Percentiles rank a stretch among this genome's conserved stretches.
Conservation (phyloP, 23 tunicate species). For the Phallusia fumigata region DNA sequence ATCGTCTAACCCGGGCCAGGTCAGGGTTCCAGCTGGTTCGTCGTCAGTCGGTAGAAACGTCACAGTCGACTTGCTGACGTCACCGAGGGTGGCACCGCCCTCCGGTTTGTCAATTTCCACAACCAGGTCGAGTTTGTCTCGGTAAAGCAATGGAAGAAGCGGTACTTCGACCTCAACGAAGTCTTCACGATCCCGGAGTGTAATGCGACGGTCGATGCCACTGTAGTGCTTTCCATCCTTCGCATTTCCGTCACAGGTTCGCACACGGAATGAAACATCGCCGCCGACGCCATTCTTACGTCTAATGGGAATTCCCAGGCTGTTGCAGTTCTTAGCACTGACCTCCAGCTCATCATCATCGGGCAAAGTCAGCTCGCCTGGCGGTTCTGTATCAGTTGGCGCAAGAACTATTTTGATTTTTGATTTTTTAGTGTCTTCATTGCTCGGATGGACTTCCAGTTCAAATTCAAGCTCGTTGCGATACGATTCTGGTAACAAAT, state of each 20-base stretch:
- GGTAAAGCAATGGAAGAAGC: slow-evolving; percentile 5
- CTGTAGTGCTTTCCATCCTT: slow-evolving; percentile 47
- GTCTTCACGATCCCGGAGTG: slow-evolving; percentile 49
- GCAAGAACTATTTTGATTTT: background rate
- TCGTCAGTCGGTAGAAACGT: slow-evolving; percentile 11
- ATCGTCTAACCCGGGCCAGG: background rate
- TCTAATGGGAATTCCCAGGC: slow-evolving; percentile 13
- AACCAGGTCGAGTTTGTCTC: slow-evolving; percentile 28
- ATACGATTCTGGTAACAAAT: slow-evolving; percentile 12
- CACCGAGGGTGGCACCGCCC: slow-evolving; percentile 40
- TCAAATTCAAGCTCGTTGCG: slow-evolving; percentile 27
- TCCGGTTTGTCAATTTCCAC: slow-evolving; percentile 49
- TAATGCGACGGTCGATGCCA: slow-evolving; percentile 24
- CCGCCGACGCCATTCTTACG: slow-evolving; percentile 29
- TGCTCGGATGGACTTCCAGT: slow-evolving; percentile 17
- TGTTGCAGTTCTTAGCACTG: background rate
- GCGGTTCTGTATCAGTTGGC: slow-evolving; percentile 25
- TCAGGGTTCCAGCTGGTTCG: slow-evolving; percentile 7
- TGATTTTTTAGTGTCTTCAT: background rate
- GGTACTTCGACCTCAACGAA: slow-evolving; percentile 38
- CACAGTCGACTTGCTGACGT: slow-evolving; percentile 1
- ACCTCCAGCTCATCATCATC: slow-evolving; percentile 9
- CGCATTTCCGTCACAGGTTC: slow-evolving; percentile 39
- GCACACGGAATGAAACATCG: slow-evolving; percentile 16
- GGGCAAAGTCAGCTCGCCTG: slow-evolving; percentile 1